Conservation (phyloP, 2,113 vertebrate genomes). For the Macroglossus sobrinus region DNA sequence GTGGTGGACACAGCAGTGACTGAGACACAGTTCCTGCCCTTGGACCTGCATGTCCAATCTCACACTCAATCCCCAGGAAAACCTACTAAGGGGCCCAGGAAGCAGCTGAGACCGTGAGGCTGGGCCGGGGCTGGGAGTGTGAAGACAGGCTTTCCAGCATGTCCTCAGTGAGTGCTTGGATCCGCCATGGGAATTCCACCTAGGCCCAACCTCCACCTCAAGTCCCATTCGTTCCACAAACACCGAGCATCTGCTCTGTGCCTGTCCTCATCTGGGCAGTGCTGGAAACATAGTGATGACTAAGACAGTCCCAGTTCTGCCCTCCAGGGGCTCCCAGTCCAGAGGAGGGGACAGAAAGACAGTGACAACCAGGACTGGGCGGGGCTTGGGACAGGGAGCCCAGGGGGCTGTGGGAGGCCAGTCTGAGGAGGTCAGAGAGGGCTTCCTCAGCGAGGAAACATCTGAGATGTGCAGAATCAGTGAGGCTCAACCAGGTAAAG, state of each 20-base stretch:
- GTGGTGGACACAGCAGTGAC: background rate
- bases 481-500: background rate
- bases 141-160: background rate
- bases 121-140: background rate
- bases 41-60: background rate
- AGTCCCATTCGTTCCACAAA: background rate
- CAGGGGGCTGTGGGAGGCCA: background rate
- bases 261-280: background rate
- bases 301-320: background rate
- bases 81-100: background rate
- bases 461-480: background rate
- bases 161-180: background rate
- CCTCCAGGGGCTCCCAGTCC: background rate
- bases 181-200: background rate
- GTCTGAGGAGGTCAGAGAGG: background rate
- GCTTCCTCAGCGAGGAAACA: background rate
- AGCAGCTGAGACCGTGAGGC: background rate
- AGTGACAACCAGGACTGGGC: background rate
- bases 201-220: background rate
- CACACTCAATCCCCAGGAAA: background rate
- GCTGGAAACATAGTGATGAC: background rate
- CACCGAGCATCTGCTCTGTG: background rate
- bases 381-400: background rate
- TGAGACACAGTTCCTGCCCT: background rate
- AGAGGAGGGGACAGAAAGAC: background rate